Conservation (phyloP, 2,797 vertebrate genomes). For the Acrossocheilus fasciatus region DNA sequence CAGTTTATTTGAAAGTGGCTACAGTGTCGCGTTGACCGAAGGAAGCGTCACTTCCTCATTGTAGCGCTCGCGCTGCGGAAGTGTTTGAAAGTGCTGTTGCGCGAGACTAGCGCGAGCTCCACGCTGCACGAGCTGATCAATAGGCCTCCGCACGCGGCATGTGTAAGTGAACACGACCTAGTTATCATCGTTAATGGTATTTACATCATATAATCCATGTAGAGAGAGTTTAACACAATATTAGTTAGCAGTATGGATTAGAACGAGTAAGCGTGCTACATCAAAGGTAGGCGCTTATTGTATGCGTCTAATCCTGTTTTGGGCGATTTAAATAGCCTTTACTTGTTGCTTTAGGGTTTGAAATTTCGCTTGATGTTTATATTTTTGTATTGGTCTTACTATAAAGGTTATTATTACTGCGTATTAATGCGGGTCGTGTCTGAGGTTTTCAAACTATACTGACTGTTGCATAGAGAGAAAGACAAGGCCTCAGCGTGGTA, state of each 20-base stretch:
- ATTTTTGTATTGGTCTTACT: not conserved
- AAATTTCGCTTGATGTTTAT: not conserved
- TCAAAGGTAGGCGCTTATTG: not conserved
- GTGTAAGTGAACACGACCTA: slow-evolving; percentile 43
- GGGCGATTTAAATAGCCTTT: not conserved
- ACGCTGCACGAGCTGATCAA: slow-evolving; percentile 22
- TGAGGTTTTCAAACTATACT: not conserved
- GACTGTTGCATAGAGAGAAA: not conserved
- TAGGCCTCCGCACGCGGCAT: slow-evolving; percentile 54
- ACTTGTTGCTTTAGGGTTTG: not conserved
- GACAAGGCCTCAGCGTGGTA: slow-evolving; percentile 18
- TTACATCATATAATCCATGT: not conserved
- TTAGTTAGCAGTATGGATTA: not conserved
- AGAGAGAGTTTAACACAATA: not conserved
- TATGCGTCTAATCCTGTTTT: not conserved
- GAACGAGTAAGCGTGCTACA: not conserved
- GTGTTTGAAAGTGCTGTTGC: slow-evolving; percentile 37
- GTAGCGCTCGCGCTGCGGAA: slow-evolving; percentile 30
- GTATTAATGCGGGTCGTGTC: not conserved
- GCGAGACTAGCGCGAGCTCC: slow-evolving; percentile 21
- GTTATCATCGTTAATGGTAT: not conserved
- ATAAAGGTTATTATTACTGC: not conserved
- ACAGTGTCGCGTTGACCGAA: not conserved
- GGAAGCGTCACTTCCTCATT: slow-evolving; percentile 32
- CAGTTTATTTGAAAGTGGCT: not conserved